Evolutionary conservation across 2,113 vertebrate genomes (phyloP).

Genomic region (Elephas maximus): DNA sequence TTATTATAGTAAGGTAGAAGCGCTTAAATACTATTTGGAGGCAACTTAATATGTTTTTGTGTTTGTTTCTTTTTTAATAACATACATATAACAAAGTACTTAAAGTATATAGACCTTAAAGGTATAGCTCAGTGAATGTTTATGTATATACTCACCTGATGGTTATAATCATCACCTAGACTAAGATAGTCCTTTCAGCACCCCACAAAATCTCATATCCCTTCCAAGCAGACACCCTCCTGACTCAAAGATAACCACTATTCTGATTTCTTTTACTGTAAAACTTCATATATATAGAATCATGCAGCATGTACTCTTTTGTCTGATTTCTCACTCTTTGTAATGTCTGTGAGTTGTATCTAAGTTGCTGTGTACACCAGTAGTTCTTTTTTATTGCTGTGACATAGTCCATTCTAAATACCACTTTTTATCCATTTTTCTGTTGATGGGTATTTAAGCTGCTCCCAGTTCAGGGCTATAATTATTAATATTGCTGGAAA

Average conservation of each 20-base stretch:
- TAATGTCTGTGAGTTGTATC: neutral
- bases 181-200: neutral
- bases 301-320: neutral
- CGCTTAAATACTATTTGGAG: constrained; percentile 27
- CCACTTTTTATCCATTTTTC: neutral
- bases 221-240: neutral
- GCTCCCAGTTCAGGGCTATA: neutral
- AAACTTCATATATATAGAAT: neutral
- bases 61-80: neutral
- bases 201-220: neutral
- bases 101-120: neutral
- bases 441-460: neutral
- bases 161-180: neutral
- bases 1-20: neutral
- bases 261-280: neutral
- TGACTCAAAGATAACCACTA: neutral
- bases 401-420: neutral
- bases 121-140: neutral
- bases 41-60: neutral
- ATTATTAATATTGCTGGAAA: neutral
- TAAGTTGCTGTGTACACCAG: neutral
- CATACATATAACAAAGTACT: neutral
- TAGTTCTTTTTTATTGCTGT: neutral
- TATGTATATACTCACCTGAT: neutral
- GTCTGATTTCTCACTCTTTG: neutral